Percentiles rank a stretch among this genome's conserved stretches.
Evolutionary conservation across 2,797 vertebrate species (phyloP).

Genomic region (Poecilia picta): DNA sequence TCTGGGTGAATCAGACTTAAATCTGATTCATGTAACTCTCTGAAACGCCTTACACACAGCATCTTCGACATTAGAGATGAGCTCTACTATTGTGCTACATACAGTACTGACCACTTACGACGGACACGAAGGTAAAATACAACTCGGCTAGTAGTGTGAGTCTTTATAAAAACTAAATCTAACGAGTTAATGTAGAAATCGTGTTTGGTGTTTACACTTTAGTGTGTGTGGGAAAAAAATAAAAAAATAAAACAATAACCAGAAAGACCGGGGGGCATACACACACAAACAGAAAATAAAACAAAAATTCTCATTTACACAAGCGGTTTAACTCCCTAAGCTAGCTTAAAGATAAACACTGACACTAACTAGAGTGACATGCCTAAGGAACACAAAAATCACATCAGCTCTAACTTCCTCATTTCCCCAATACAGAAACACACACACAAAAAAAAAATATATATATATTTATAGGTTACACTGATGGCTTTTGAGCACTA

Average conservation of each 20-base stretch:
- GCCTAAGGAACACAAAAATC: slow-evolving; percentile 75
- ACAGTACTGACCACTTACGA: slow-evolving; percentile 73
- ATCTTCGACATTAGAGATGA: slow-evolving; percentile 56
- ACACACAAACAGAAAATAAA: slow-evolving; percentile 8
- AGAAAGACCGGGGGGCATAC: slow-evolving; percentile 25
- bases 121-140: slow-evolving; percentile 69
- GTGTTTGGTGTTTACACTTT: slow-evolving; percentile 60
- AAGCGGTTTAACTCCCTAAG: slow-evolving; percentile 16
- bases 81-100: slow-evolving; percentile 76
- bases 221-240: slow-evolving; percentile 59
- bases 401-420: slow-evolving; percentile 63
- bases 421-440: slow-evolving; percentile 58
- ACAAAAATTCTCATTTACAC: slow-evolving; percentile 57
- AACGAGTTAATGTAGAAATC: slow-evolving; percentile 63
- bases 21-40: not conserved
- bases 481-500: slow-evolving; percentile 66
- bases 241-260: slow-evolving; percentile 42
- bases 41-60: slow-evolving; percentile 61
- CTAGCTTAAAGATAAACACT: slow-evolving; percentile 71
- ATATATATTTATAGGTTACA: slow-evolving; percentile 71
- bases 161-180: slow-evolving; percentile 72
- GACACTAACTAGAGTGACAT: slow-evolving; percentile 74
- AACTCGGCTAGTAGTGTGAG: slow-evolving; percentile 60
- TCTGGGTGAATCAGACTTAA: slow-evolving; percentile 3
- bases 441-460: slow-evolving; percentile 7